phyloP scores from a whole-genome alignment of 2,888 invertebrate genomes.

The Brachylomia viminalis region DNA sequence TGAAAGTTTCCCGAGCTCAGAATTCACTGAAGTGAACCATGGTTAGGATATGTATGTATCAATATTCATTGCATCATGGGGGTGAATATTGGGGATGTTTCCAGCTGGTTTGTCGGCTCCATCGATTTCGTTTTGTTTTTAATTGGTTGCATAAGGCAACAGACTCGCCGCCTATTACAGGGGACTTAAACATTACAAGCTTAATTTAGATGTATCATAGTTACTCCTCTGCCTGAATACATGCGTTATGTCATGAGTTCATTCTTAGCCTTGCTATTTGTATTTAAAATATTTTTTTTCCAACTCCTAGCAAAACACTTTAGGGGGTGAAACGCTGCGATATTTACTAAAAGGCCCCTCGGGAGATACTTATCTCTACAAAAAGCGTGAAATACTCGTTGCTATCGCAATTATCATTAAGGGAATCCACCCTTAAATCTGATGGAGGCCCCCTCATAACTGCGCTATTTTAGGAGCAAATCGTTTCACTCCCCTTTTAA shows the following conservation, averaged over 20 bases:
- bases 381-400: constrained; percentile 60
- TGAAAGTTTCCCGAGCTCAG: constrained; percentile 25
- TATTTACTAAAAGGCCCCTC: constrained; percentile 44
- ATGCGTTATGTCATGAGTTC: not conserved
- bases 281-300: constrained; percentile 8
- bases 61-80: constrained; percentile 16
- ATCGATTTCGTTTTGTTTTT: not conserved
- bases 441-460: constrained; percentile 50
- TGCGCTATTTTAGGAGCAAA: constrained; percentile 54
- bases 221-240: not conserved
- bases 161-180: not conserved
- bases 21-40: constrained; percentile 16
- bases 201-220: not conserved
- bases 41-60: not conserved
- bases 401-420: constrained; percentile 64
- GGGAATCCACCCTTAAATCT: constrained; percentile 61
- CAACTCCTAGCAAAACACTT: not conserved
- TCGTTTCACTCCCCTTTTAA: constrained; percentile 51
- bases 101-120: not conserved
- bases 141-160: not conserved
- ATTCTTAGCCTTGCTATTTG: not conserved
- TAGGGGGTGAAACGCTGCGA: constrained; percentile 22
- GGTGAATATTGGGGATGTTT: not conserved
- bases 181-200: not conserved
- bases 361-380: constrained; percentile 49